Conservation (phyloP, 2,888 invertebrate genomes). For the Nomada lathburiana region DNA sequence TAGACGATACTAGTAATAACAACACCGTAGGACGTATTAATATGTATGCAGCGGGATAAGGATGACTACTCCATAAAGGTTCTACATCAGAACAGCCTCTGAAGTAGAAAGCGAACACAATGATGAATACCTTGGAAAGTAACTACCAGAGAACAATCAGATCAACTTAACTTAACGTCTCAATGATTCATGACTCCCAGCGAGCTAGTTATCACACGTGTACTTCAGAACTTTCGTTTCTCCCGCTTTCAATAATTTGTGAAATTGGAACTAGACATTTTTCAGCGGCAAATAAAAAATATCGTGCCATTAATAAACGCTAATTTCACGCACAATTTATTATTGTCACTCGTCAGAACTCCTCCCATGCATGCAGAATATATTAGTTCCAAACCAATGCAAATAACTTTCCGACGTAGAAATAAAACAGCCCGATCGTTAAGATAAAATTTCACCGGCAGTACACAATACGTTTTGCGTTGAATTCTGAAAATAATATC, state of each 20-base stretch:
- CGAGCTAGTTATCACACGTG: conserved; percentile 27
- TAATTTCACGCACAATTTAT: conserved; percentile 7
- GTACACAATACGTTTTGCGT: too few species aligned
- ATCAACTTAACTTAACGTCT: conserved; percentile 31
- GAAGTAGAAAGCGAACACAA: conserved; percentile 37
- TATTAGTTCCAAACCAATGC: neutral
- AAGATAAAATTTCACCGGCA: neutral
- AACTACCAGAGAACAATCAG: conserved; percentile 30
- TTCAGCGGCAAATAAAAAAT: neutral
- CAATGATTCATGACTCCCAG: conserved; percentile 29
- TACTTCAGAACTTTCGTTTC: conserved; percentile 28
- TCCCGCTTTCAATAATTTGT: conserved; percentile 31
- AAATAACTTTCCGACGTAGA: neutral
- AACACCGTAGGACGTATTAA: neutral
- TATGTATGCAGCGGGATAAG: neutral
- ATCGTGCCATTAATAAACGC: neutral
- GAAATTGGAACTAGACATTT: neutral
- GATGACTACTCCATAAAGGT: conserved; percentile 6
- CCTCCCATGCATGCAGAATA: neutral
- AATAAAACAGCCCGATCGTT: neutral
- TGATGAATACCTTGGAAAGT: conserved; percentile 59
- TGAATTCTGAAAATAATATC: too few species aligned
- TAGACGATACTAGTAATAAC: neutral
- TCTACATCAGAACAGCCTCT: neutral
- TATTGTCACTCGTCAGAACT: neutral